Conservation (phyloP, 2,113 vertebrate genomes). For the Ibidorhyncha struthersii region DNA sequence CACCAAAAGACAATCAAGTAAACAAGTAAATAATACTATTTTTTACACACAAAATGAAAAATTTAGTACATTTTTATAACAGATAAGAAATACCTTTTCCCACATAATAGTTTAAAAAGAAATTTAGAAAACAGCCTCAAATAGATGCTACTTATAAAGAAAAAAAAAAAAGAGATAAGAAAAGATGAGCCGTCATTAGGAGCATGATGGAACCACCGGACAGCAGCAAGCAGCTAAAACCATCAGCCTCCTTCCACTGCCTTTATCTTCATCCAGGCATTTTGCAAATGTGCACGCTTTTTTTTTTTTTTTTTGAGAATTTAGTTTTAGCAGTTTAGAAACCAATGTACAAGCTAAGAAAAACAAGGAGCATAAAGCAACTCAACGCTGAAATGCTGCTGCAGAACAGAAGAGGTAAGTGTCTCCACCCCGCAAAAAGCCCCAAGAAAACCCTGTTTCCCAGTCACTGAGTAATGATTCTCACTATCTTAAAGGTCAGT, state of each 20-base stretch:
- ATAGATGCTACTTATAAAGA: not conserved
- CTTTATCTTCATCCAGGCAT: not conserved
- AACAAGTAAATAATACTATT: not conserved
- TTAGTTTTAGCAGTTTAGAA: not conserved
- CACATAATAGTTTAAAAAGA: not conserved
- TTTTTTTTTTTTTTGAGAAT: not conserved
- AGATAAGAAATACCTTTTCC: not conserved
- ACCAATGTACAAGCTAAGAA: not conserved
- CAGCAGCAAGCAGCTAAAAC: accelerated
- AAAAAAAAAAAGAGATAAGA: not conserved
- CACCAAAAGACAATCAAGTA: not conserved
- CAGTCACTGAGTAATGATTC: not conserved
- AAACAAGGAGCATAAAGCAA: not conserved
- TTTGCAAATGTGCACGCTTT: accelerated
- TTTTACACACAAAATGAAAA: not conserved
- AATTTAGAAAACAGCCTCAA: not conserved
- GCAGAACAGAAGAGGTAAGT: not conserved
- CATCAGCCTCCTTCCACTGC: not conserved
- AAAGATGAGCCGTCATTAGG: not conserved
- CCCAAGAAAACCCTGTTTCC: not conserved
- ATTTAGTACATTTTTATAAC: not conserved
- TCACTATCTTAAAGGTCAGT: not conserved
- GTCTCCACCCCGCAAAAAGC: not conserved
- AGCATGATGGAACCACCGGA: not conserved
- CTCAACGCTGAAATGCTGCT: accelerated